Base-by-base conservation (phyloP, 2,888 invertebrate genomes). In the Itoplectis maculator region DNA sequence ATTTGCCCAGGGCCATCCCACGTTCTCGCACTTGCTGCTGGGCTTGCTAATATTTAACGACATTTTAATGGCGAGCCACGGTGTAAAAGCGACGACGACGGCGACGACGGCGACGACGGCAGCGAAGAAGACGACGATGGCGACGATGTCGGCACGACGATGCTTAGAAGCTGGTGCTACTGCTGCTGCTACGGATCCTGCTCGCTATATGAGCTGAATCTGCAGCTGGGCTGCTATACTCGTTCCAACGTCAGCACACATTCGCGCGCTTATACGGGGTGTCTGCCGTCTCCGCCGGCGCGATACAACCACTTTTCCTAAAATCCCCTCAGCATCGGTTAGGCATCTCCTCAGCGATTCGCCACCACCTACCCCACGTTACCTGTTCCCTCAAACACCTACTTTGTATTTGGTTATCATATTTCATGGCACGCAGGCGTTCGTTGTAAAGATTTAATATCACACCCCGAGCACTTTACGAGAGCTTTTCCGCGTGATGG, bases 1-100 rank as follows among this genome's bases (percentile, higher is more conserved):
- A 63, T 73, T 66, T 15, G 49, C 40, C 45, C 23, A n/a, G 11
- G 61, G n/a, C 59, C 63, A 63, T 54, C n/a, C n/a, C 40, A 35
- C 54, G 49, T 54, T 49, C 49, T 42, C 63, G 45, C 45, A 20
- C 59, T 73, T 6, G 59, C 68, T 49, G 73, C 73, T 76, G n/a
- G 56, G 77, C 78, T 79, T 77, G 81, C 84, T 87, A 88, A 88
- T 88, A 86, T 87, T 88, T 86, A 87, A 88, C 85, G 87, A 87
- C 85, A 86, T 87, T 88, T 87, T 87, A 88, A 88, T 87, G 84
- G 85, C 79, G 56, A 66, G 69, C 70, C 69, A 54, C 65, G 80
- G 69, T 76, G 69, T 78, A 80, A 81, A 86, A 81, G 76, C 76
- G 37, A 47, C 73, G 65, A 81, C 65, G 63, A 79, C 77, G 74